These are phyloP conservation scores for Thelaira solivaga DNA, from an alignment of 2,888 invertebrate genomes.

Conservation along the genomic window DNA sequence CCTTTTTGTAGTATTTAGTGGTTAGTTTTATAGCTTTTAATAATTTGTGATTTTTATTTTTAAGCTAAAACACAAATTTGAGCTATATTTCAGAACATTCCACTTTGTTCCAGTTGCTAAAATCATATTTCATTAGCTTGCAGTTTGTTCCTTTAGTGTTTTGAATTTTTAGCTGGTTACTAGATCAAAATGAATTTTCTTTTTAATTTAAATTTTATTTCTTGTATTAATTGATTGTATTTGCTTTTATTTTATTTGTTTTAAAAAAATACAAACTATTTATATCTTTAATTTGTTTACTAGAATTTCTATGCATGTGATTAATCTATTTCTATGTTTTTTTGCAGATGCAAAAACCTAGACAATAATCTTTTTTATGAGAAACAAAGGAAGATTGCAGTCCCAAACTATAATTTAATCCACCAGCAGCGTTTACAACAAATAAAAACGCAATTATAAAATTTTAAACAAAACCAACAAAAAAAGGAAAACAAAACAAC, in stretches of 20 bases:
- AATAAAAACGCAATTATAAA: not conserved
- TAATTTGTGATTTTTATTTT: too few species aligned
- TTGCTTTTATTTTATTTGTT: not conserved
- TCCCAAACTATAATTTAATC: not conserved
- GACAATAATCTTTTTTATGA: constrained; percentile 1
- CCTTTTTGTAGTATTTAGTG: too few species aligned
- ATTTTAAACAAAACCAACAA: too few species aligned
- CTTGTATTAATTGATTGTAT: not conserved
- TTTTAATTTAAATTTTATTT: not conserved
- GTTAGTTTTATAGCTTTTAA: too few species aligned
- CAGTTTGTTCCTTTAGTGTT: not conserved
- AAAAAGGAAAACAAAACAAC: too few species aligned
- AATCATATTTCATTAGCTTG: not conserved
- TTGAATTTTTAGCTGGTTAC: not conserved
- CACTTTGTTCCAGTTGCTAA: not conserved
- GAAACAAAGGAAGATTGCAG: constrained; percentile 35
- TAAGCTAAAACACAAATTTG: too few species aligned
- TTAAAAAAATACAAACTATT: not conserved
- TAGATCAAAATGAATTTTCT: too few species aligned
- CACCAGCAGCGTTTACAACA: constrained; percentile 23
- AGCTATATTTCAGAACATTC: not conserved
- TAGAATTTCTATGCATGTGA: not conserved
- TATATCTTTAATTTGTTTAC: too few species aligned
- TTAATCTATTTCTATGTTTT: not conserved
- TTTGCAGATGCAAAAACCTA: constrained; percentile 26